Evolutionary conservation across 2,797 vertebrate genomes (phyloP).

Genomic region (Alosa sapidissima): DNA sequence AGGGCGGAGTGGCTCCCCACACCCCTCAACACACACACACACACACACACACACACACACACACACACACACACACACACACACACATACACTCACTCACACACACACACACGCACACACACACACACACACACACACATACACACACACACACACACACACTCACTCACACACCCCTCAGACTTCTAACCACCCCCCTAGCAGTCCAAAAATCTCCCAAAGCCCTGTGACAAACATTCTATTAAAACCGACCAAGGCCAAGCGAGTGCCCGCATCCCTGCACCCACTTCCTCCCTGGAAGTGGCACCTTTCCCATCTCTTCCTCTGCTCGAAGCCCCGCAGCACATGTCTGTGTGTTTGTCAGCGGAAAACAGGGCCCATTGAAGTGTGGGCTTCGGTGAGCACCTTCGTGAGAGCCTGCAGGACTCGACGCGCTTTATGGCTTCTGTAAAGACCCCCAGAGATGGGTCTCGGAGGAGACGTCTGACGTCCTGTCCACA

Average conservation of each 20-base stretch:
- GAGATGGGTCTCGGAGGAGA: not conserved
- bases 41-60: not conserved
- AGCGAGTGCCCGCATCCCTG: constrained; percentile 66
- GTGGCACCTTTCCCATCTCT: constrained; percentile 63
- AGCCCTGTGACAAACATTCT: constrained; percentile 51
- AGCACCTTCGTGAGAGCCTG: constrained; percentile 14
- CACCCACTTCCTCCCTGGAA: constrained; percentile 77
- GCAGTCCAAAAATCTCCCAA: constrained; percentile 53
- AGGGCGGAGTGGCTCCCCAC: constrained; percentile 56
- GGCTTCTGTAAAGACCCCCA: constrained; percentile 1
- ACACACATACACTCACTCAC: not conserved
- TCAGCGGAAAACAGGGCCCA: constrained; percentile 43
- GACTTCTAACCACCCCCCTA: constrained; percentile 13
- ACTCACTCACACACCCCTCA: not conserved
- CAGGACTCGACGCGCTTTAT: not conserved
- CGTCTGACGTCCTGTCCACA: not conserved
- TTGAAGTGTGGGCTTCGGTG: not conserved
- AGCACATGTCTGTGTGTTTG: constrained; percentile 61
- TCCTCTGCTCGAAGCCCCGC: constrained; percentile 56
- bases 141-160: not conserved
- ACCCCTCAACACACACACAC: not conserved
- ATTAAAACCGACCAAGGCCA: constrained; percentile 72
- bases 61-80: not conserved
- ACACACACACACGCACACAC: too few species aligned
- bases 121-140: too few species aligned